Evolutionary conservation across 2,888 invertebrate genomes (phyloP).

Genomic region (Nasonovia ribisnigri): DNA sequence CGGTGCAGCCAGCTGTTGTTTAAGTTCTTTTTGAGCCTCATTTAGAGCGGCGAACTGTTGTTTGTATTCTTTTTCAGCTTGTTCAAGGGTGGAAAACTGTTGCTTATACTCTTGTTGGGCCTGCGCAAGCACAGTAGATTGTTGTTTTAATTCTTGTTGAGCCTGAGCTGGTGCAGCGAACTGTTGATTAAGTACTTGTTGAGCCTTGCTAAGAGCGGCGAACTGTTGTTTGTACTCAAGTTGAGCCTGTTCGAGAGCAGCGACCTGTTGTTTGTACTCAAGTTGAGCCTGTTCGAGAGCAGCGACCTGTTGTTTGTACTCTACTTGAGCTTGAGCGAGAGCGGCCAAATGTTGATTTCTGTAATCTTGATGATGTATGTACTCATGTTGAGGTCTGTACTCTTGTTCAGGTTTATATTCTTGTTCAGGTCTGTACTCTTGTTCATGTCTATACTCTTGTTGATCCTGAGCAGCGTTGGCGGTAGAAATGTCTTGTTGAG

Average conservation of each 20-base stretch:
- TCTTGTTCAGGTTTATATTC: no score
- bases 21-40: neutral
- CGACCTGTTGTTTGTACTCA: slow-evolving; percentile 6
- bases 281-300: neutral
- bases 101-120: neutral
- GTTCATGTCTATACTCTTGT: neutral
- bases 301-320: neutral
- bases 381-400: neutral
- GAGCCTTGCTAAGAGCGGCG: neutral
- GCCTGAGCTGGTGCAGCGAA: neutral
- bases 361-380: neutral
- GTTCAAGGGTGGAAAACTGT: neutral
- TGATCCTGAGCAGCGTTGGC: neutral
- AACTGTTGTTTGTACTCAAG: slow-evolving; percentile 15
- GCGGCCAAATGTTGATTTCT: neutral
- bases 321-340: neutral
- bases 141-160: neutral
- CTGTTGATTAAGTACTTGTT: neutral
- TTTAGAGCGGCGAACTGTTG: neutral
- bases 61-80: slow-evolving; percentile 2
- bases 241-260: neutral
- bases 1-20: neutral
- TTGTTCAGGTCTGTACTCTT: neutral
- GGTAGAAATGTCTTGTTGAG: neutral
- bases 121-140: neutral